phyloP scores from a whole-genome alignment of 2,113 vertebrate genomes.

The Cygnus buccinator region DNA sequence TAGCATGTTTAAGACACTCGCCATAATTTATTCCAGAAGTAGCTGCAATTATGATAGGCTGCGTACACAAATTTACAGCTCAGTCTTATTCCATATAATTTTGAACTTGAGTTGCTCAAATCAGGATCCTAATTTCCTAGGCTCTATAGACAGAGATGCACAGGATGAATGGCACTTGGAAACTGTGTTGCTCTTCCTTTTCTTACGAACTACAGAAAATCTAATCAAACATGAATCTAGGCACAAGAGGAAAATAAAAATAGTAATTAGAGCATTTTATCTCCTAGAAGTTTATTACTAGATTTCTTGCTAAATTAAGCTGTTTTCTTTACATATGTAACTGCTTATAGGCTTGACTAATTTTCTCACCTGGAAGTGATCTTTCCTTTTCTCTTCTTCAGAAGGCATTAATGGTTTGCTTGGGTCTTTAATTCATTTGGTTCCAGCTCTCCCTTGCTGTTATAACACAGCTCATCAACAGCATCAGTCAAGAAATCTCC shows the following conservation, averaged over 20 bases:
- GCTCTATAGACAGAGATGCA: background rate
- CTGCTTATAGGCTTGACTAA: background rate
- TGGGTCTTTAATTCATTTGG: conserved; percentile 70
- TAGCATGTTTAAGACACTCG: accelerated
- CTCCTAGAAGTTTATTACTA: background rate
- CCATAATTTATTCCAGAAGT: background rate
- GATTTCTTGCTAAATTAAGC: background rate
- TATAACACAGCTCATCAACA: conserved; percentile 78
- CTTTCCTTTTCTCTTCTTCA: conserved; percentile 64
- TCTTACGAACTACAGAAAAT: background rate
- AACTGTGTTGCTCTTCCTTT: background rate
- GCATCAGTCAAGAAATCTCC: conserved; percentile 74
- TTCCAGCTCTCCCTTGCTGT: conserved; percentile 72
- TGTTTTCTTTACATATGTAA: background rate
- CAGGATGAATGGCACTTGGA: background rate
- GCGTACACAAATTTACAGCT: background rate
- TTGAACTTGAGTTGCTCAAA: background rate
- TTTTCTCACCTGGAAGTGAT: conserved; percentile 67
- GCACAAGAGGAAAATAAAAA: background rate
- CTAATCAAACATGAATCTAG: background rate
- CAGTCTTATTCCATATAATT: background rate
- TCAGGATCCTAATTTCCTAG: background rate
- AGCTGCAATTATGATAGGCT: background rate
- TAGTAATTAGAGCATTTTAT: background rate
- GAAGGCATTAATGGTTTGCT: conserved; percentile 22